A percentile compares a stretch with the other conserved stretches of the same genome.
phyloP scores from a whole-genome alignment of 2,888 invertebrate genomes.

The Pyrrhia umbra region DNA sequence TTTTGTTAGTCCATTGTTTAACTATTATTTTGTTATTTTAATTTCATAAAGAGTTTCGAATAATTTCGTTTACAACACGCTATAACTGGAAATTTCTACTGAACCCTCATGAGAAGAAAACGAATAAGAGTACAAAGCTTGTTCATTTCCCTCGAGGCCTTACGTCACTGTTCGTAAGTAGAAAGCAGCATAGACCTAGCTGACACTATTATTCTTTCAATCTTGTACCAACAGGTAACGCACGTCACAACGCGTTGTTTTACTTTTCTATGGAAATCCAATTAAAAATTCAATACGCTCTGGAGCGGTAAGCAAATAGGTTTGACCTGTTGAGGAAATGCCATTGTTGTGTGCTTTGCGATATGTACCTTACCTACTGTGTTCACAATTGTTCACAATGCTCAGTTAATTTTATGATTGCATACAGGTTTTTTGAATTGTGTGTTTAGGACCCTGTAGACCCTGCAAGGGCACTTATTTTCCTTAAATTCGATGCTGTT shows the following conservation, averaged over 20 bases:
- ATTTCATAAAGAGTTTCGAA: no score
- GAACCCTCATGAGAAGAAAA: background rate
- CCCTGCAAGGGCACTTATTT: no score
- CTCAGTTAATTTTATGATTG: conserved; percentile 32
- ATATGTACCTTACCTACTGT: conserved; percentile 12
- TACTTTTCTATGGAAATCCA: conserved; percentile 51
- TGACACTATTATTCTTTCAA: conserved; percentile 46
- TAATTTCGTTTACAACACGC: background rate
- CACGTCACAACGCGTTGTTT: conserved; percentile 39
- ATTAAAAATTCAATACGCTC: conserved; percentile 58
- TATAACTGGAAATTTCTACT: background rate
- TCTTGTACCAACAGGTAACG: conserved; percentile 20
- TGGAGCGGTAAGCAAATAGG: conserved; percentile 51
- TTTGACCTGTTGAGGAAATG: conserved; percentile 52
- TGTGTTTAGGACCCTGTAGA: conserved; percentile 4
- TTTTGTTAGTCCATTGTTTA: background rate
- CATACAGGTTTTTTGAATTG: background rate
- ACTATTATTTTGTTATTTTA: no score
- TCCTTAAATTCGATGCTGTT: background rate
- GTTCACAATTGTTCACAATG: conserved; percentile 37
- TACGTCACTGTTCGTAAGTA: conserved; percentile 14
- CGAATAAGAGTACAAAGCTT: conserved; percentile 2
- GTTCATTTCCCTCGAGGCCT: conserved; percentile 43
- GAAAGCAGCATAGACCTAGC: conserved; percentile 18
- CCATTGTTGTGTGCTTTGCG: conserved; percentile 46